Base-by-base conservation (phyloP, 2,888 invertebrate species). In the Stenolophus ochropezus region DNA sequence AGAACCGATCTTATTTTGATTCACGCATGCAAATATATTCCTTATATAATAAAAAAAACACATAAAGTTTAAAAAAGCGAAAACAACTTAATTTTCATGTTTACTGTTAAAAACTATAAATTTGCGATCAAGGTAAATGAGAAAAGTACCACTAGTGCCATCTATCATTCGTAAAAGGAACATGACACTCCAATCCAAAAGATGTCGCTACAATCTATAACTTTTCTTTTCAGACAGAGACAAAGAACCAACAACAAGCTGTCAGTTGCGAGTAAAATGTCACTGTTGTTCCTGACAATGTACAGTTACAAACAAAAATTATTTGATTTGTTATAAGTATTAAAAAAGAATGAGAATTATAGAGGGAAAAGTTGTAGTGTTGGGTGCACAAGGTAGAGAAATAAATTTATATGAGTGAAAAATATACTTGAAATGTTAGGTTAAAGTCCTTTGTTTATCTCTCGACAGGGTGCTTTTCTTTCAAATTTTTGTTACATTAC, bases 301-400 rank as follows among this genome's bases (percentile, higher is more conserved):
- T 23, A 14, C n/a, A 47, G 47, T n/a, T 21, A 11, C 21, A 73
- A 73, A 49, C 49, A 49, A 14, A 33, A 75, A 25, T 51, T 51
- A 51, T 61, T 69, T 53, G 27, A 53, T 53, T 20, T 51, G 53
- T 6, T 75, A 25, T 53, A n/a, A 61, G 33, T 75, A 47, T 21
- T 42, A 5, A 23, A 5, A 25, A 18, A 56, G 76, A 88, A 96
- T 96, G 96, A 94, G 93, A 89, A 93, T 93, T 83, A 91, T 95
- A 84, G 94, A 95, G 88, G 96, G 94, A 82, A 97, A 97, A 92
- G 94, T 96, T 75, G 96, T 97, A 74, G 94, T 96, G 84, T 91
- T 97, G 82, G 97, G 97, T 79, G 92, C 94, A 75, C 94, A 94
- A 93, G 95, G 95, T 95, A 91, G 16, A 51, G 21, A 0, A 14